Base-by-base conservation (phyloP, 2,113 vertebrate species). In the Spilogale gracilis region DNA sequence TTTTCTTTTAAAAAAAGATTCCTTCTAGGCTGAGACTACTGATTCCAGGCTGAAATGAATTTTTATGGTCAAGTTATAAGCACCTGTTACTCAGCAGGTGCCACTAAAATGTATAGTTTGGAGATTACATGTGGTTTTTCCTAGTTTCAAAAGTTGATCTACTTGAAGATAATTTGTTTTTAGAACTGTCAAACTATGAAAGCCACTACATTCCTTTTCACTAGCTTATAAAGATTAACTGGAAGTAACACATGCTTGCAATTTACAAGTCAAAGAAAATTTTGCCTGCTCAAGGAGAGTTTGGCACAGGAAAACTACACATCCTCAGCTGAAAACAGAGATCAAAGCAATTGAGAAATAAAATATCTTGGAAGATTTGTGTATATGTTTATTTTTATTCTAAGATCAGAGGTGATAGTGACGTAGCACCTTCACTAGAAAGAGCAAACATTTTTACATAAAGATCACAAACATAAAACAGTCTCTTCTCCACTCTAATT, bases 1-100 rank as follows among this genome's bases (percentile, higher is more conserved):
- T 97, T 98, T 96, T 96, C 97, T 98, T 96, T 96, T 98, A 87
- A 93, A 21, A 95, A 93, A 21, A 95, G 98, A 97, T 97, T 98
- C 95, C 92, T 98, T 91, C 96, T 98, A 93, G 84, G 80, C 73
- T 76, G 91, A 98, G 83, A 98, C 58, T 98, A 98, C 94, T 96
- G 90, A 97, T 96, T 98, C 97, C 84, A 98, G 92, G 92, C 67
- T 79, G n/a, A 69, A 97, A 97, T 97, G 89, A 97, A 97, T 96
- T 98, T 98, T 98, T 98, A 98, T 97, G 81, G 83, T 76, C 89
- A 91, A 89, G 89, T 96, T 97, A 98, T 98, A 98, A 98, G 98
- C 97, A 98, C 98, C 98, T 99, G 95, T 98, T 97, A 96, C 97
- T 91, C 94, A 98, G 97, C 97, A 98, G 94, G 97, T 97, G 73